These are phyloP conservation scores for Coecobrya sp. DNA, from an alignment of 2,888 invertebrate genomes.

Conservation along the genomic window DNA sequence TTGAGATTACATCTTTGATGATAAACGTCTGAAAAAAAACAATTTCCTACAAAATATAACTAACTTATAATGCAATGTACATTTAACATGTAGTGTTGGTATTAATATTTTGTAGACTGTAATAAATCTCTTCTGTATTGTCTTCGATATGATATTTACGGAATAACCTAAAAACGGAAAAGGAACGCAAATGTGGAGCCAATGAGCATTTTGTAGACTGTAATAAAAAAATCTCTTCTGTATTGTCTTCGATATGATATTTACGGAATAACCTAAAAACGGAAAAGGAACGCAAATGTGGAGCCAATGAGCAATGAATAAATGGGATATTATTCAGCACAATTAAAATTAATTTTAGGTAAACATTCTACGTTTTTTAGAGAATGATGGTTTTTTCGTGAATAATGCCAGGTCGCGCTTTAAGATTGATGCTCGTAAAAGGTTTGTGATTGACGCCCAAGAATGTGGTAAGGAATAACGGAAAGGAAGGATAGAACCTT, in stretches of 20 bases:
- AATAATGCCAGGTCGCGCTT: not conserved
- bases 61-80: not conserved
- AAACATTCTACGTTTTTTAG: not conserved
- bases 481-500: not conserved
- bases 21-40: not conserved
- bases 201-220: too few species aligned
- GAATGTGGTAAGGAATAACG: not conserved
- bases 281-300: too few species aligned
- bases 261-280: too few species aligned
- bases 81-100: not conserved
- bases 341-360: not conserved
- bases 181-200: too few species aligned
- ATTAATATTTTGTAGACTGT: too few species aligned
- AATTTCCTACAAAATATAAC: not conserved
- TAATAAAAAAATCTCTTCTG: too few species aligned
- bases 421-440: constrained; percentile 12
- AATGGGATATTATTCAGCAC: not conserved
- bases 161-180: too few species aligned
- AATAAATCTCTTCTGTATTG: too few species aligned
- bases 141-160: too few species aligned
- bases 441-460: constrained; percentile 49
- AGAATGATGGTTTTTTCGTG: not conserved
- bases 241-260: too few species aligned
- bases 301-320: too few species aligned
- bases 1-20: constrained; percentile 29